Base-by-base conservation (phyloP, 2,797 vertebrate species). In the Myoxocephalus aenaeus region DNA sequence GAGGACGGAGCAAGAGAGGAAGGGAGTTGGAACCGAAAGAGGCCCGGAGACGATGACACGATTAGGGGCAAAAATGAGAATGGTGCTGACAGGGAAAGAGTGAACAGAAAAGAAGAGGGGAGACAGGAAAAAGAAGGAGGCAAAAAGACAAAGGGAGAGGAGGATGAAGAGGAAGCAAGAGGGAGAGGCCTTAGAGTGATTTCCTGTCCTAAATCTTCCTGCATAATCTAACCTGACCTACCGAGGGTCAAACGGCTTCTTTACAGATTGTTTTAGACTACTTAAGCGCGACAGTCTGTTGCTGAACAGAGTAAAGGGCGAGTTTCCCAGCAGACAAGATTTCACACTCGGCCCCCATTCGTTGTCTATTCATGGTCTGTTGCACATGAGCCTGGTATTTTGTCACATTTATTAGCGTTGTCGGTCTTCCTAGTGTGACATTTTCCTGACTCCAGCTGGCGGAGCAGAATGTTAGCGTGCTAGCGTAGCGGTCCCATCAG, bases 191-290 rank as follows among this genome's bases (percentile, higher is more conserved):
- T 56, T 32, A 70, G 42, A 75, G 63, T 73, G 66, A 87, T 88
- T 91, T 92, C 89, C 87, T 84, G 34, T 73, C 48, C 42, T 78
- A 77, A 89, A 88, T 90, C 80, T 81, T 40, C 69, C 62, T n/a
- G 74, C 70, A 58, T 80, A 63, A 86, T 87, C 81, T 40, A 51
- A 86, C 22, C 63, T 71, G 84, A 82, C 59, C 68, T 75, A 20
- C 65, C 83, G 87, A 15, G 22, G 81, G 72, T 81, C 74, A 75
- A 56, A 65, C 38, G 42, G 75, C 36, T 79, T 69, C 59, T 50
- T 32, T 40, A 62, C 7, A 6, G 32, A 65, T 77, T 70, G 65
- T 61, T 75, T 66, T 27, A 8, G 53, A 50, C 57, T 7, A 17
- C 70, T 72, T 69, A 63, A 75, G 14, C 3, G 51, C 59, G 17